phyloP scores from a whole-genome alignment of 2,888 invertebrate genomes.

The Pseudococcus longispinus region DNA sequence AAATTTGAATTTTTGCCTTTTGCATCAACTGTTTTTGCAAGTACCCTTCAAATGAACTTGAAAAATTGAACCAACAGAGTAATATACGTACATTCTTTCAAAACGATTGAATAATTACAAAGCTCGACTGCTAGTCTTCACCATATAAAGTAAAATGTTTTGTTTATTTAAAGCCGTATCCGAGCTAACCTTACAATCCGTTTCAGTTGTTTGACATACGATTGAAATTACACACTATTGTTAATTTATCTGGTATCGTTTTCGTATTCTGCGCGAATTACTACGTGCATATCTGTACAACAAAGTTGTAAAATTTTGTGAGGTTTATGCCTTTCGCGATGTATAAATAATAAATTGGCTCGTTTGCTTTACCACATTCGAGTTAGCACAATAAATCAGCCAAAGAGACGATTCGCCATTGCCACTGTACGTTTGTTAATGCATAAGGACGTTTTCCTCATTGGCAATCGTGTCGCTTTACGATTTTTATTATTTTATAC shows the following conservation, averaged over 20 bases:
- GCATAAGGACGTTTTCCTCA: neutral
- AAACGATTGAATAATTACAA: too few relatives aligned
- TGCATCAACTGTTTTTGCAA: too few relatives aligned
- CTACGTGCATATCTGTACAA: neutral
- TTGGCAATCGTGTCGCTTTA: neutral
- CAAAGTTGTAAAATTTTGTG: neutral
- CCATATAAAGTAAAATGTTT: neutral
- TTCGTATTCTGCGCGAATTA: neutral
- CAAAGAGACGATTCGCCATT: slow-evolving; percentile 1
- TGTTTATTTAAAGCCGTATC: neutral
- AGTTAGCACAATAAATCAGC: neutral
- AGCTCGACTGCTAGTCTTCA: too few relatives aligned
- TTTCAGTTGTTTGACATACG: neutral
- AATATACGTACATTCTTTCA: too few relatives aligned
- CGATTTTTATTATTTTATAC: neutral
- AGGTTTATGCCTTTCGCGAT: neutral
- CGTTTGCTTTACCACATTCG: neutral
- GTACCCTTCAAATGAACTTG: too few relatives aligned
- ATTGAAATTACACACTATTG: neutral
- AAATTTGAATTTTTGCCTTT: too few relatives aligned
- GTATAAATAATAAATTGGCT: slow-evolving; percentile 5
- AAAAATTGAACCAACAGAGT: too few relatives aligned
- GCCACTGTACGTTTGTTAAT: neutral
- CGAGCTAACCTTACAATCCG: neutral
- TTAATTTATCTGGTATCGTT: neutral